phyloP scores from a whole-genome alignment of 1,140 invertebrate species.

The Leptoteleia sp. region DNA sequence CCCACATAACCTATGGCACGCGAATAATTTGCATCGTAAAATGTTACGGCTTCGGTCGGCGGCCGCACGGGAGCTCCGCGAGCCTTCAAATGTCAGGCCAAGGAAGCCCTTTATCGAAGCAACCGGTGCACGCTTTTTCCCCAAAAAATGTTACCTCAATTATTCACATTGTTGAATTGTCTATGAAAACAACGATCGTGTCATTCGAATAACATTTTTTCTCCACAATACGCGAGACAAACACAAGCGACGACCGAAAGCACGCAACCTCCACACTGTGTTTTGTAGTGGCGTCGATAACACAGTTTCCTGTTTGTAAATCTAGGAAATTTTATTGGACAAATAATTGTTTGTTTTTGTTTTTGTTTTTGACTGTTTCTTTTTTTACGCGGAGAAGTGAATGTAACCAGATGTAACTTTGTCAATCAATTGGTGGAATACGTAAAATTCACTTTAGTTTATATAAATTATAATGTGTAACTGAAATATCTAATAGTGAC shows the following conservation, averaged over 20 bases:
- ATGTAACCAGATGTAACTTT: too few species aligned
- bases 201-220: conserved; percentile 1
- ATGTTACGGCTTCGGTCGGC: conserved; percentile 44
- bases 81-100: background rate
- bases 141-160: conserved; percentile 20
- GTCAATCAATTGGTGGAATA: too few species aligned
- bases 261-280: conserved; percentile 15
- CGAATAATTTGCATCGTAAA: conserved; percentile 37
- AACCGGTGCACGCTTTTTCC: conserved; percentile 36
- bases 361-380: too few species aligned
- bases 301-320: conserved; percentile 13
- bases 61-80: too few species aligned
- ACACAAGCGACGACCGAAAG: conserved; percentile 5
- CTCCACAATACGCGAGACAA: conserved; percentile 2
- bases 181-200: conserved; percentile 66
- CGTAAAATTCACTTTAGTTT: too few species aligned
- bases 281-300: conserved; percentile 26
- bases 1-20: conserved; percentile 70
- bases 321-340: background rate
- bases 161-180: conserved; percentile 62
- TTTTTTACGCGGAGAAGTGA: too few species aligned
- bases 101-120: conserved; percentile 8
- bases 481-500: too few species aligned
- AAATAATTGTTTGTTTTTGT: too few species aligned
- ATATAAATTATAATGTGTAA: too few species aligned